These are phyloP conservation scores for Anarsia innoxiella DNA, from an alignment of 2,888 invertebrate genomes.

Conservation along the genomic window DNA sequence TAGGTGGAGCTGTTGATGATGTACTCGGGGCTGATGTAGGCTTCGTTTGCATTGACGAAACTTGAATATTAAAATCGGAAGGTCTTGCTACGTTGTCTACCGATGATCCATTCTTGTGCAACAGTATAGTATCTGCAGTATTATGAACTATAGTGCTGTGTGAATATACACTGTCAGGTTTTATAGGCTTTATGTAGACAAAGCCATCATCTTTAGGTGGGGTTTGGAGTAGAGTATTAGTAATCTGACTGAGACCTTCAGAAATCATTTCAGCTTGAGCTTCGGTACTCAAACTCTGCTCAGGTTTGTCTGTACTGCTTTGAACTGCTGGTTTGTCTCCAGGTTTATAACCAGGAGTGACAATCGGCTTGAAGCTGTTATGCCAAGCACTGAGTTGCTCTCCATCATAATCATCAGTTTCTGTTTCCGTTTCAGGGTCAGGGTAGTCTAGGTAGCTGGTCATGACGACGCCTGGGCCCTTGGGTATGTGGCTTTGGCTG, in stretches of 20 bases:
- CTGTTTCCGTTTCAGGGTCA: constrained; percentile 50
- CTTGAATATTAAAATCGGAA: constrained; percentile 66
- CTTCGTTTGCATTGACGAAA: constrained; percentile 68
- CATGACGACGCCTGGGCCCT: constrained; percentile 67
- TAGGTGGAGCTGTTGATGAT: constrained; percentile 40
- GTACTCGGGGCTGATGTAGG: constrained; percentile 50
- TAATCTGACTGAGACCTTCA: constrained; percentile 73
- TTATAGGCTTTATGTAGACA: constrained; percentile 39
- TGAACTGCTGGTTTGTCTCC: constrained; percentile 29
- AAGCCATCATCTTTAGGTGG: constrained; percentile 62
- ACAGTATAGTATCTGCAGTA: constrained; percentile 77
- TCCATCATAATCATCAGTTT: constrained; percentile 53
- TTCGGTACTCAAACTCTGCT: constrained; percentile 45
- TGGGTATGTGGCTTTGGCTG: constrained; percentile 64
- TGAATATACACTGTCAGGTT: constrained; percentile 46
- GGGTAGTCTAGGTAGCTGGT: constrained; percentile 66
- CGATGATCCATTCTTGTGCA: constrained; percentile 73
- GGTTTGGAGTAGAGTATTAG: constrained; percentile 62
- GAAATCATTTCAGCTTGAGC: constrained; percentile 68
- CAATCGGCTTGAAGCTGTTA: constrained; percentile 63
- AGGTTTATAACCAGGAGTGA: constrained; percentile 64
- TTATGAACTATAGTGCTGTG: constrained; percentile 77
- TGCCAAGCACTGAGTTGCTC: constrained; percentile 61
- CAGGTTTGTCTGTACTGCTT: constrained; percentile 32
- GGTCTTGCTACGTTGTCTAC: constrained; percentile 68